Evolutionary conservation across 2,113 vertebrate species (phyloP).

Genomic region (Panthera leo): DNA sequence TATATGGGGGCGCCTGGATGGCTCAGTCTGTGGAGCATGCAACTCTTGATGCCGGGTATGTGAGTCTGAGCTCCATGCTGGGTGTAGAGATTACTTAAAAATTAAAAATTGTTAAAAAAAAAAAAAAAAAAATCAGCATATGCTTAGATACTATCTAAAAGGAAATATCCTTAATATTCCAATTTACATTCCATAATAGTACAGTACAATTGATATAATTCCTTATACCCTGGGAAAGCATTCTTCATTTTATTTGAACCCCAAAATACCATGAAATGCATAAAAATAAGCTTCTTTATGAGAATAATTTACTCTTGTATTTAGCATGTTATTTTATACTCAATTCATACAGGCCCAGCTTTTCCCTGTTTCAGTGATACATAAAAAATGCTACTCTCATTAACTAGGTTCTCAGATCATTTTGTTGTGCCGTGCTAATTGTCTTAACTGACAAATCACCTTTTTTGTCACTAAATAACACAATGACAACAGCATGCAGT

Average conservation of each 20-base stretch:
- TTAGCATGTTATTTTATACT: neutral
- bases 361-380: neutral
- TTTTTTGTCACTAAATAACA: constrained; percentile 1
- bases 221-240: neutral
- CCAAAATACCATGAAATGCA: neutral
- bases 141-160: neutral
- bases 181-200: neutral
- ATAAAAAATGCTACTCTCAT: neutral
- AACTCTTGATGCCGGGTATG: neutral
- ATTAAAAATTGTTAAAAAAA: neutral
- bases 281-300: neutral
- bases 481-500: neutral
- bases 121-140: neutral
- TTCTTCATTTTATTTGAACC: neutral
- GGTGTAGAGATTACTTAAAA: neutral
- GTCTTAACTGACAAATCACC: neutral
- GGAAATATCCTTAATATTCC: neutral
- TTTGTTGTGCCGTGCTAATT: neutral
- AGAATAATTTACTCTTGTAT: constrained; percentile 2
- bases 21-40: neutral
- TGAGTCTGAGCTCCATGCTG: neutral
- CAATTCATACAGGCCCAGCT: neutral
- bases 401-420: neutral
- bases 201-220: neutral
- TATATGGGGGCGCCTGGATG: neutral